A percentile compares a stretch with the other conserved stretches of the same genome.
Evolutionary conservation across 2,113 vertebrate genomes (phyloP).

Genomic region (Isichthys henryi): DNA sequence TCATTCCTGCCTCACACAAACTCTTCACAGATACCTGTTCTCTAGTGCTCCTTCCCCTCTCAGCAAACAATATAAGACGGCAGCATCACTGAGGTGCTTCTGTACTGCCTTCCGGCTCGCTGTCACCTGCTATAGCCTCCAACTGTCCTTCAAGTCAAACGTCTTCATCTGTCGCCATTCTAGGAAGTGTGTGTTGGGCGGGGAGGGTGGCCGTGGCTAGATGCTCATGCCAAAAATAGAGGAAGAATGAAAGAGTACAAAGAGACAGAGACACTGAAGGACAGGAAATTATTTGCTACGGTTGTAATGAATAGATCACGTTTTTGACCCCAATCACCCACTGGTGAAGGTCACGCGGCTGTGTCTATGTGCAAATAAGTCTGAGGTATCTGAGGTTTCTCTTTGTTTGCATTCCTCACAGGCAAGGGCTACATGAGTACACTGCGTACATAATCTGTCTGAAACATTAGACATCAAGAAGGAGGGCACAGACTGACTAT

Average conservation of each 20-base stretch:
- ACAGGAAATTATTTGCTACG: not conserved
- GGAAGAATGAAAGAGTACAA: not conserved
- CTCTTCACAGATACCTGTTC: not conserved
- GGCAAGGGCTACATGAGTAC: not conserved
- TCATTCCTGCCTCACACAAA: not conserved
- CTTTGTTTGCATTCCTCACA: not conserved
- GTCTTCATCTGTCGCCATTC: not conserved
- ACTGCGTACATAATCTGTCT: not conserved
- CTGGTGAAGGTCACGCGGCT: not conserved
- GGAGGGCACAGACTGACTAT: not conserved
- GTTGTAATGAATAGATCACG: not conserved
- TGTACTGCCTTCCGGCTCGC: not conserved
- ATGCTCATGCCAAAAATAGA: not conserved
- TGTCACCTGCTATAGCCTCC: not conserved
- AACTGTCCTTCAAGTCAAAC: not conserved
- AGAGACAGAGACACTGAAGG: not conserved
- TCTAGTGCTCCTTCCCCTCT: not conserved
- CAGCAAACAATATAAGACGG: not conserved
- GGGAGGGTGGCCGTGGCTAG: not conserved
- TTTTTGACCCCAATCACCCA: not conserved
- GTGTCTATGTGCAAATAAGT: not conserved
- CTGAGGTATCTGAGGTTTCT: not conserved
- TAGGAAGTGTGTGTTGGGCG: not conserved
- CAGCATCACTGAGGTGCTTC: not conserved
- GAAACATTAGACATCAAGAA: not conserved